Base-by-base conservation (phyloP, 37 sponge, comb jelly and placozoan species). In the Geodia barretti region DNA sequence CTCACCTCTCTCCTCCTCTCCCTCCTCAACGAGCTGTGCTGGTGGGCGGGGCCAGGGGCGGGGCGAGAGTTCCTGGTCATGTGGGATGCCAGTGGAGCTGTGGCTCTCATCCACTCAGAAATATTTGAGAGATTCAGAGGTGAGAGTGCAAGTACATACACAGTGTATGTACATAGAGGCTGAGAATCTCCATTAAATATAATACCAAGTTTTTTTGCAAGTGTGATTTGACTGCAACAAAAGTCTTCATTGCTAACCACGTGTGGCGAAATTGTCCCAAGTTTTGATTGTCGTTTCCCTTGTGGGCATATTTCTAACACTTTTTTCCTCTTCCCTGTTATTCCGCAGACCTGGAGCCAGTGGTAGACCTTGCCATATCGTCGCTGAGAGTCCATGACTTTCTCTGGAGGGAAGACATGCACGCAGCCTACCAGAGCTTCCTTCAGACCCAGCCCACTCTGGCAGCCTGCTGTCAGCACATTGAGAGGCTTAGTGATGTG, bases 381-480 rank as follows among this genome's bases (percentile, higher is more conserved):
- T 63, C 83, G 26, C 84, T 95, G 37, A 8, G 37, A 3, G 38
- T 38, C 11, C 93, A 79, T 67, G 88, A 88, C 43, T 75, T 69
- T 62, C 84, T 93, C 41, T 96, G 97, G 97, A 64, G 84, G 75
- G 69, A 88, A 62, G 97, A 96, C 74, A 73, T 96, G 28, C 89
- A 91, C 69, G 80, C 79, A 39, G 38, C 88, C 70, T 91, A 84
- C 79, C 60, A 83, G 76, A 37, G 75, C 39, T 91, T 96, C 69
- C 68, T 88, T 29, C 75, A 85, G 60, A 19, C 62, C 4, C 23
- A 54, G 14, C 87, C 89, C 39, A 32, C 58, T 4, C 42, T 60
- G 24, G 70, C 77, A 25, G 65, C 83, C 73, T 88, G 89, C 34
- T 76, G 39, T 32, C 23, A 24, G 0, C 60, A 87, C 34, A 54